These are phyloP conservation scores for Neosalanx taihuensis DNA, from an alignment of 2,797 vertebrate species.

Conservation along the genomic window DNA sequence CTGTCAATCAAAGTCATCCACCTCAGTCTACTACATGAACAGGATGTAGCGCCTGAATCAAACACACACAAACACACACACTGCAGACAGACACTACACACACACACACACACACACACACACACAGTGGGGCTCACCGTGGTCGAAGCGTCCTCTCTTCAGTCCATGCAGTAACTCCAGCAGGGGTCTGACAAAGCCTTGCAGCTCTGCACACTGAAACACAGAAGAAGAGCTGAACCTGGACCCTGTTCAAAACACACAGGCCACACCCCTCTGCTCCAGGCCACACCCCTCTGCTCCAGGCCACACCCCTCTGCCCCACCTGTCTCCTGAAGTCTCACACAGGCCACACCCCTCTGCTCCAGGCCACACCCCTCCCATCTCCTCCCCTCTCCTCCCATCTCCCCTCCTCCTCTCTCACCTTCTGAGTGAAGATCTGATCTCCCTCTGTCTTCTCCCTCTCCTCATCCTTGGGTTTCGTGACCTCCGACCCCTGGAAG, in stretches of 20 bases:
- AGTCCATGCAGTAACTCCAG: slow-evolving; percentile 85
- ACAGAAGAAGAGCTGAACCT: slow-evolving; percentile 11
- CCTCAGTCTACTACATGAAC: slow-evolving; percentile 46
- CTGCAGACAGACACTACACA: not conserved
- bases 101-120: slow-evolving; percentile 1
- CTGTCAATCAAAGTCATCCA: slow-evolving; percentile 69
- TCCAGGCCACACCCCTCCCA: not conserved
- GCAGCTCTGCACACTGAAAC: slow-evolving; percentile 87
- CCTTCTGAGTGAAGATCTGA: slow-evolving; percentile 86
- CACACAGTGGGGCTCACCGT: slow-evolving; percentile 68
- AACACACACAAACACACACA: slow-evolving; percentile 3
- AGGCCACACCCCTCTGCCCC: too few species aligned
- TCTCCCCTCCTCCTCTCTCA: slow-evolving; percentile 39
- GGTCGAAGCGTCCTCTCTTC: slow-evolving; percentile 86
- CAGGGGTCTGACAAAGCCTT: slow-evolving; percentile 84
- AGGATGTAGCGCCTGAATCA: not conserved
- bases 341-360: not conserved
- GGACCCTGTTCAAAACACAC: too few species aligned
- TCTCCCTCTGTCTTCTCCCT: slow-evolving; percentile 74
- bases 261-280: not conserved
- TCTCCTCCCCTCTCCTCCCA: not conserved
- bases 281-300: not conserved
- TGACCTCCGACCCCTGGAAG: slow-evolving; percentile 18
- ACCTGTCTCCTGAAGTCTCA: not conserved
- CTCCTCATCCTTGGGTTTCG: slow-evolving; percentile 21